Percentiles rank a stretch among this genome's conserved stretches.
Evolutionary conservation across 2,888 invertebrate species (phyloP).

Genomic region (Drosophila niveifrons): DNA sequence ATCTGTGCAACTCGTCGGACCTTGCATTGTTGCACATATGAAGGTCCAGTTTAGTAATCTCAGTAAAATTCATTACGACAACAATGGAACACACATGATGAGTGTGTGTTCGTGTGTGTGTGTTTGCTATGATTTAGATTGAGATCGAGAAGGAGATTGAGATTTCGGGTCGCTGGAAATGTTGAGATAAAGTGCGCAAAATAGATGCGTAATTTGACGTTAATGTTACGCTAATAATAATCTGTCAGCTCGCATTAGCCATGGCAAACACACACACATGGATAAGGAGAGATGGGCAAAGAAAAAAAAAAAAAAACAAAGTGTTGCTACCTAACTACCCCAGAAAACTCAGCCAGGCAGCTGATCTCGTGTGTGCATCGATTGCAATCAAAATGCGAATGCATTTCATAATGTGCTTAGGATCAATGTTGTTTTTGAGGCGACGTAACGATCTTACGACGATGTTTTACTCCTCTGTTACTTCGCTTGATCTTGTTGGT

Average conservation of each 20-base stretch:
- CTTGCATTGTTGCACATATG: neutral
- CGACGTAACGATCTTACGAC: slow-evolving; percentile 49
- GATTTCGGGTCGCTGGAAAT: slow-evolving; percentile 39
- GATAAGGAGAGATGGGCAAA: slow-evolving; percentile 13
- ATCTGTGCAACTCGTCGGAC: slow-evolving; percentile 11
- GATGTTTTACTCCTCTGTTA: slow-evolving; percentile 16
- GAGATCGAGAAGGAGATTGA: slow-evolving; percentile 26
- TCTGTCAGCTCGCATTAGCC: slow-evolving; percentile 80
- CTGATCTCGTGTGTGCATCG: slow-evolving; percentile 51
- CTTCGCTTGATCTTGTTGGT: slow-evolving; percentile 32
- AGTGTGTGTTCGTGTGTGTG: slow-evolving; percentile 18
- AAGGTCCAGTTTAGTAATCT: slow-evolving; percentile 37
- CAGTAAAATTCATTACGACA: slow-evolving; percentile 14
- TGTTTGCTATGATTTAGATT: slow-evolving; percentile 41
- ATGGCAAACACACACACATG: slow-evolving; percentile 33
- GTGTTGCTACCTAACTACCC: slow-evolving; percentile 43
- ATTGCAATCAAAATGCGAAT: slow-evolving; percentile 67
- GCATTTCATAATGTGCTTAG: slow-evolving; percentile 65
- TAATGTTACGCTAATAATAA: slow-evolving; percentile 84
- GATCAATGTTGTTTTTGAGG: slow-evolving; percentile 43
- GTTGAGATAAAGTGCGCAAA: slow-evolving; percentile 76
- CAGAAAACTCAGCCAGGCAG: slow-evolving; percentile 30
- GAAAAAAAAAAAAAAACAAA: too few species aligned
- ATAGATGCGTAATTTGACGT: slow-evolving; percentile 82
- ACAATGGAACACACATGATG: slow-evolving; percentile 24